Evolutionary conservation across 2,797 vertebrate genomes (phyloP).

Genomic region (Nyctibius grandis): DNA sequence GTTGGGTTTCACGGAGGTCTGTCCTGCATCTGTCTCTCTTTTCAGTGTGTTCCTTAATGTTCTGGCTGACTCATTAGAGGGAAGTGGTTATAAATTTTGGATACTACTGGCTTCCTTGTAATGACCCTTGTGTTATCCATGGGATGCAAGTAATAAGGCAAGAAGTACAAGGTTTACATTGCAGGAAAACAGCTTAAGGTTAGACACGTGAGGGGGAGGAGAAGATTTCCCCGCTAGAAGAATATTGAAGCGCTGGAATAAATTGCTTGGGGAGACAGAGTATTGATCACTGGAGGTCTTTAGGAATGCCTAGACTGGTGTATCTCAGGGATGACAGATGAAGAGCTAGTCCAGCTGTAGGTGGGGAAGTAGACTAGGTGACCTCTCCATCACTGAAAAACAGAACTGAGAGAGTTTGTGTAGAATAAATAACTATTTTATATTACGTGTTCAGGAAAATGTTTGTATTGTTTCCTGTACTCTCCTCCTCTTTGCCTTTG

Average conservation of each 20-base stretch:
- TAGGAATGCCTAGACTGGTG: not conserved
- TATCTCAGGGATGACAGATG: not conserved
- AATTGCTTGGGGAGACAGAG: not conserved
- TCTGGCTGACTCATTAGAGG: not conserved
- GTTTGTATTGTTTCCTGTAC: not conserved
- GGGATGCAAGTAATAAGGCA: not conserved
- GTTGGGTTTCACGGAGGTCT: not conserved
- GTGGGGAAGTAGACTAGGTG: not conserved
- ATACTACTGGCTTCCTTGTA: not conserved
- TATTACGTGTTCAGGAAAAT: not conserved
- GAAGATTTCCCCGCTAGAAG: not conserved
- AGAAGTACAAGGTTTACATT: not conserved
- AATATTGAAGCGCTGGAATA: not conserved
- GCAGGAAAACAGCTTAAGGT: not conserved
- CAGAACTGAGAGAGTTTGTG: not conserved
- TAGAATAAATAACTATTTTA: not conserved
- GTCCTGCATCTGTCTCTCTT: not conserved
- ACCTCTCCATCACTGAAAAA: not conserved
- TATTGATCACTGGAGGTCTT: not conserved
- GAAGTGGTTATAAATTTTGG: not conserved
- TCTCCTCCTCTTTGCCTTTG: not conserved
- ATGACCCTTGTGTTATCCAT: not conserved
- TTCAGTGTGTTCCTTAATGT: not conserved
- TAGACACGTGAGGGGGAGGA: fast-evolving
- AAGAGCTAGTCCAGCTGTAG: not conserved